phyloP scores from a whole-genome alignment of 2,113 vertebrate genomes.

The Odocoileus virginianus region DNA sequence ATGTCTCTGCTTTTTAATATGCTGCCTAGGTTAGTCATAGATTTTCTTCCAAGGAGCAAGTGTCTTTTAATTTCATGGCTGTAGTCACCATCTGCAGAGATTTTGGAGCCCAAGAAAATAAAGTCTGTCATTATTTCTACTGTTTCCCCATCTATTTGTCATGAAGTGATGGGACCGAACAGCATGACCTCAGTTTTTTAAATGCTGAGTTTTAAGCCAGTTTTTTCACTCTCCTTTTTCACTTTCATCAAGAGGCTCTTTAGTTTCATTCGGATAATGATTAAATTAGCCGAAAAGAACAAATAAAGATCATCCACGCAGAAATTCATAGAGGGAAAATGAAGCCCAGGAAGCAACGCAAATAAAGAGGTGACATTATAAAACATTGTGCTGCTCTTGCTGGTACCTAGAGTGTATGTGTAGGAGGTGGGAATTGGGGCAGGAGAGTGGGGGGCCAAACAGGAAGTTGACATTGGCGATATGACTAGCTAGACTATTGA shows the following conservation, averaged over 20 bases:
- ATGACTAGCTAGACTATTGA: neutral
- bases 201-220: neutral
- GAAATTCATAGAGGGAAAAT: neutral
- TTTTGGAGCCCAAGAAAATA: neutral
- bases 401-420: neutral
- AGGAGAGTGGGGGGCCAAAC: neutral
- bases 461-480: neutral
- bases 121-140: neutral
- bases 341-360: neutral
- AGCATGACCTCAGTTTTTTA: neutral
- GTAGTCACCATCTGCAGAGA: neutral
- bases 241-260: neutral
- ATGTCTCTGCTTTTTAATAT: neutral
- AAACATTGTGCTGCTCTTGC: neutral
- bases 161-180: neutral
- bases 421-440: neutral
- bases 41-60: neutral
- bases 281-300: slow-evolving; percentile 10
- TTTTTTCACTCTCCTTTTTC: neutral
- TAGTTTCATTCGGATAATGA: neutral
- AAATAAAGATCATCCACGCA: neutral
- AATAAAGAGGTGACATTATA: neutral
- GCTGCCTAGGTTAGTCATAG: neutral
- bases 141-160: neutral
- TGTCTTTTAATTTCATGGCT: neutral